These are phyloP conservation scores for Alces alces DNA, from an alignment of 2,113 vertebrate species.

Conservation along the genomic window DNA sequence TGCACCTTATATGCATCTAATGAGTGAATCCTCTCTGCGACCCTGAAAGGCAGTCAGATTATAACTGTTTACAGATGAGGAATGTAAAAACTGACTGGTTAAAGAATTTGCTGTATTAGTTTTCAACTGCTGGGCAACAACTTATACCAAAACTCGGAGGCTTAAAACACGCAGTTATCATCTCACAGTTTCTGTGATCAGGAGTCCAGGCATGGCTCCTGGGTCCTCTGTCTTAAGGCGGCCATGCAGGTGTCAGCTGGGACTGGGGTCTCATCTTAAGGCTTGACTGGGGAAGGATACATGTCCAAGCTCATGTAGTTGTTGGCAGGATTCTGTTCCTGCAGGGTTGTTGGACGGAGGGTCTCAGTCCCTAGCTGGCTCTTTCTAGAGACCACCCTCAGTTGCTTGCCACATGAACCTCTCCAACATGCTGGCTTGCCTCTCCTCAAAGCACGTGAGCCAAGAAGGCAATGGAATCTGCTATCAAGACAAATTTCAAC, in stretches of 20 bases:
- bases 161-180: not conserved
- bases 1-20: not conserved
- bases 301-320: not conserved
- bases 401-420: not conserved
- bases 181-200: not conserved
- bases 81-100: not conserved
- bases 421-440: not conserved
- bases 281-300: not conserved
- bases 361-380: not conserved
- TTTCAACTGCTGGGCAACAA: not conserved
- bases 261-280: not conserved
- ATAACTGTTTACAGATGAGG: not conserved
- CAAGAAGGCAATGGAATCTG: not conserved
- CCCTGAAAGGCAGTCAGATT: not conserved
- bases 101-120: not conserved
- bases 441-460: not conserved
- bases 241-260: not conserved
- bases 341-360: not conserved
- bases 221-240: not conserved
- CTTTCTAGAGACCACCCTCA: not conserved
- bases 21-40: not conserved
- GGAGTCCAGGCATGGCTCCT: not conserved
- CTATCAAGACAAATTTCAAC: not conserved
- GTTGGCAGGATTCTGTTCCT: not conserved
- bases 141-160: not conserved